Evolutionary conservation across 2,113 vertebrate genomes (phyloP).

Genomic region (Chinchilla lanigera): DNA sequence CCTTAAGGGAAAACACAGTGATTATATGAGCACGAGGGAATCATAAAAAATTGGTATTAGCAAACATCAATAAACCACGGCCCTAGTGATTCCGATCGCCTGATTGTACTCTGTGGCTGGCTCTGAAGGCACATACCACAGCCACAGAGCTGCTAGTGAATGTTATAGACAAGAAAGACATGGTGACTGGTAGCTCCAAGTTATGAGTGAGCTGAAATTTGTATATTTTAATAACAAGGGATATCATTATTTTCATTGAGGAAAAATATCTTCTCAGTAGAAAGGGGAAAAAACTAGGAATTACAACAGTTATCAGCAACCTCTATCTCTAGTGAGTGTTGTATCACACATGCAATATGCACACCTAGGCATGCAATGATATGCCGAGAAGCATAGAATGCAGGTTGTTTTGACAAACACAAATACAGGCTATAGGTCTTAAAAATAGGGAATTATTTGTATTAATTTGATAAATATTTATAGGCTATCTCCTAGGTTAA

Average conservation of each 20-base stretch:
- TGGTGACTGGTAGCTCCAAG: background rate
- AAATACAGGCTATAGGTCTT: background rate
- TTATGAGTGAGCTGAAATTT: constrained; percentile 17
- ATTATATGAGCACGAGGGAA: background rate
- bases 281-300: background rate
- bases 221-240: constrained; percentile 26
- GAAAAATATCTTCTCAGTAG: constrained; percentile 44
- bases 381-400: background rate
- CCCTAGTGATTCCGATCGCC: background rate
- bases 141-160: background rate
- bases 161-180: constrained; percentile 43
- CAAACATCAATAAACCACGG: background rate
- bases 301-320: background rate
- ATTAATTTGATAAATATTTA: background rate
- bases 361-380: background rate
- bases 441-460: background rate
- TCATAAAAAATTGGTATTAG: constrained; percentile 36
- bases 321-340: background rate
- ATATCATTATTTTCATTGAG: constrained; percentile 55
- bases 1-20: constrained; percentile 56
- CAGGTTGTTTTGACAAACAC: background rate
- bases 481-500: background rate
- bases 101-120: background rate
- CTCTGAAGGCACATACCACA: background rate
- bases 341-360: background rate